Percentiles rank a stretch among this genome's conserved stretches.
These are phyloP conservation scores for Drosophila funebris DNA, from an alignment of 1,140 invertebrate genomes.

Conservation along the genomic window DNA sequence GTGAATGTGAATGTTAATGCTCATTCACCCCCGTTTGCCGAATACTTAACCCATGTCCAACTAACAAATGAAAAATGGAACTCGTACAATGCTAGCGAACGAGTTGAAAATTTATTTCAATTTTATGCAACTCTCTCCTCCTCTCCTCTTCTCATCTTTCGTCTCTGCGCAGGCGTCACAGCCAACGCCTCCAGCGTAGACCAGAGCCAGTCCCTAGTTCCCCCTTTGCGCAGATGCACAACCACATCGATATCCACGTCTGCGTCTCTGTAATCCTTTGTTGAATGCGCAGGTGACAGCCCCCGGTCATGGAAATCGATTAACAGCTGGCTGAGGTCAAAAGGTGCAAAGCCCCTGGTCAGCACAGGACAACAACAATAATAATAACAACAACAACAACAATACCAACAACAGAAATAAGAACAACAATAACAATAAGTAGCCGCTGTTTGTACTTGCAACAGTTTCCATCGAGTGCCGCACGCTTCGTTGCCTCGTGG, in stretches of 20 bases:
- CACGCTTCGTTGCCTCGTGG: conserved; percentile 24
- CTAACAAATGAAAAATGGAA: conserved; percentile 71
- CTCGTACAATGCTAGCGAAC: conserved; percentile 56
- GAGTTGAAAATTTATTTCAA: conserved; percentile 82
- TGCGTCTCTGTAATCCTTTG: conserved; percentile 48
- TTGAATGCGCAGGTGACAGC: conserved; percentile 57
- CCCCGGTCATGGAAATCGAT: conserved; percentile 53
- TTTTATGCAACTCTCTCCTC: conserved; percentile 65
- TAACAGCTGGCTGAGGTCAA: conserved; percentile 35
- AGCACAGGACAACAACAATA: conserved; percentile 4
- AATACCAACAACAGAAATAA: background rate
- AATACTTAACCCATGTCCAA: conserved; percentile 22
- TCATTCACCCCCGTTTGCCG: conserved; percentile 54
- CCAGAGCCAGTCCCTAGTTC: background rate
- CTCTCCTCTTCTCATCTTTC: background rate
- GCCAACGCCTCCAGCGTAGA: conserved; percentile 34
- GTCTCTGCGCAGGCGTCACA: conserved; percentile 41
- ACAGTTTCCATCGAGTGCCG: conserved; percentile 18
- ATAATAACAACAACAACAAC: background rate
- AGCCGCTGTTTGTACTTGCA: conserved; percentile 7
- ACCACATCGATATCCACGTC: background rate
- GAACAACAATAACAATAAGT: conserved; percentile 2
- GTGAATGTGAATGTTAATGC: conserved; percentile 42
- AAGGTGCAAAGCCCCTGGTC: conserved; percentile 21
- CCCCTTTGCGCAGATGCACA: conserved; percentile 41